Evolutionary conservation across 2,888 invertebrate species (phyloP), one percentile per base, ranked within the genome.

Genomic region (Tuta absoluta): DNA sequence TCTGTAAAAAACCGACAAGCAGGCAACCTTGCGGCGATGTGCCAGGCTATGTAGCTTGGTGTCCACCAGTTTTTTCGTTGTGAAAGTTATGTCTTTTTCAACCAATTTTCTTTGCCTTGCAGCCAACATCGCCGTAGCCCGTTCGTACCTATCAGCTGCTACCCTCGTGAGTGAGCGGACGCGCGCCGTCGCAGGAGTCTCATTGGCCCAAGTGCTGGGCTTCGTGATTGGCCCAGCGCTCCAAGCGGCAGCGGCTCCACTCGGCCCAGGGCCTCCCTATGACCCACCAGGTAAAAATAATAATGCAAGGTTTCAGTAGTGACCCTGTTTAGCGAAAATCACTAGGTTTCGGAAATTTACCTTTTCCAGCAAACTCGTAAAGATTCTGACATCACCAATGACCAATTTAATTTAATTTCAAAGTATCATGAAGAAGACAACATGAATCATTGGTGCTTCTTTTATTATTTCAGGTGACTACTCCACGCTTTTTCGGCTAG

Each of bases 201-300:
- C 97, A 0, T 89, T 97, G 69, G 96, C 96, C 48, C 97, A 97
- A 91, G 96, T 97, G 45, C 87, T 97, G 67, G 97, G 97, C 58
- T 97, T 97, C 85, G 95, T 97, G 65, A 94, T 97, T 70, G 97
- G 97, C 0, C 97, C 97, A 7, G 96, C 95, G 51, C 86, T 97
- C 65, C 97, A 97, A 89, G 95, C 96, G 0, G 93, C 94, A 1
- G 95, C 96, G 0, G 96, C 96, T 14, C 96, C 96, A 3, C 86
- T 97, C 41, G 96, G 96, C 0, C 92, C 94, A 59, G 88, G 94
- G 14, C 73, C 67, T 12, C 76, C 85, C 28, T 87, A 87, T 75
- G 67, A 78, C 11, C 75, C 81, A 0, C 76, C 76, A 17, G 96
- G 33, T 33, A 33, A 33, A 33, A 10, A 33, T n/a, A n/a, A n/a